Conservation (phyloP, 2,797 vertebrate genomes). For the Chelmon rostratus region DNA sequence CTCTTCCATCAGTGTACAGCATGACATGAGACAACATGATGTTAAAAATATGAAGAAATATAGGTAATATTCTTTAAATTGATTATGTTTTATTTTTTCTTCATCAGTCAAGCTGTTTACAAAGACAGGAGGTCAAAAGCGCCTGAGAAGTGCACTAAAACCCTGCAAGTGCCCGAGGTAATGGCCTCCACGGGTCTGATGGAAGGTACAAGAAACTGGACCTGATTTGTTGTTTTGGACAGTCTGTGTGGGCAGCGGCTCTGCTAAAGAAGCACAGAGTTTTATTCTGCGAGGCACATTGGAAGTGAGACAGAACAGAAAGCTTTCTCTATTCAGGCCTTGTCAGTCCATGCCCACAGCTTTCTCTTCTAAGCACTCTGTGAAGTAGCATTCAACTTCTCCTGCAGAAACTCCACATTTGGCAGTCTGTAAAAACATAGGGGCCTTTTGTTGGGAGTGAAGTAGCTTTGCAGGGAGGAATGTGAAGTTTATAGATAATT, state of each 20-base stretch:
- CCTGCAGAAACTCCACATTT: conserved; percentile 47
- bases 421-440: conserved; percentile 57
- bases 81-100: not conserved
- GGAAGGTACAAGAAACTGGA: conserved; percentile 14
- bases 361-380: conserved; percentile 30
- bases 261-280: conserved; percentile 23
- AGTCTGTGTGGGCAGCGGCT: conserved; percentile 59
- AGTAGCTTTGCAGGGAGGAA: conserved; percentile 61
- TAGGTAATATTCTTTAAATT: not conserved
- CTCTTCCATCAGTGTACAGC: not conserved
- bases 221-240: conserved; percentile 41
- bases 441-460: conserved; percentile 57
- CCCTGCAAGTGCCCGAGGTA: conserved; percentile 25
- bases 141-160: conserved; percentile 31
- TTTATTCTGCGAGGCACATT: conserved; percentile 39
- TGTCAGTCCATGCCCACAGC: conserved; percentile 53
- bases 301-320: conserved; percentile 55
- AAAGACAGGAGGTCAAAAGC: conserved; percentile 31
- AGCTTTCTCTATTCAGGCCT: conserved; percentile 55
- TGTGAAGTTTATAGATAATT: conserved; percentile 63
- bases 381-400: conserved; percentile 49
- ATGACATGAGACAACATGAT: not conserved
- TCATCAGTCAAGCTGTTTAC: conserved; percentile 17
- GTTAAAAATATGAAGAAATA: not conserved
- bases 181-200: conserved; percentile 33